Evolutionary conservation across 1,140 invertebrate species (phyloP).

Genomic region (Danaus plexippus): DNA sequence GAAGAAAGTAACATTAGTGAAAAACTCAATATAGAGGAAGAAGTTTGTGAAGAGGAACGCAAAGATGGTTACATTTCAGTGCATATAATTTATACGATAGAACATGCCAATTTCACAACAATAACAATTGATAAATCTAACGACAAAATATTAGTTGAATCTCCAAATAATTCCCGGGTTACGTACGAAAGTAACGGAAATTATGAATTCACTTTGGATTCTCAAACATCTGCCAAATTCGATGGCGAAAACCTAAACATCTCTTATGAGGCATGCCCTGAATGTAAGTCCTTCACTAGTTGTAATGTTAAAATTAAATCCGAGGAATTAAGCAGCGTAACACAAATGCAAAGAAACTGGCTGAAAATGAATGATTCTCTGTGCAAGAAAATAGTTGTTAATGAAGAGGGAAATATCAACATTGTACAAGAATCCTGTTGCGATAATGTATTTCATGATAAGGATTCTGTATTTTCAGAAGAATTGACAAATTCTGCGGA

Average conservation of each 20-base stretch:
- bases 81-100: constrained; percentile 61
- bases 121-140: constrained; percentile 62
- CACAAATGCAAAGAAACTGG: constrained; percentile 37
- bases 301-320: constrained; percentile 44
- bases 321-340: constrained; percentile 28
- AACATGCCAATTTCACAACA: constrained; percentile 71
- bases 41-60: constrained; percentile 23
- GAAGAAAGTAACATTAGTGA: constrained; percentile 9
- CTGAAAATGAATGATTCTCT: constrained; percentile 52
- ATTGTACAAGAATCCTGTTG: constrained; percentile 22
- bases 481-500: constrained; percentile 10
- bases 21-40: constrained; percentile 23
- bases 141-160: constrained; percentile 42
- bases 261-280: constrained; percentile 36
- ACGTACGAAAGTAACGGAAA: constrained; percentile 39
- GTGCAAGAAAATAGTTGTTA: constrained; percentile 42
- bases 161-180: constrained; percentile 44
- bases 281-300: constrained; percentile 38
- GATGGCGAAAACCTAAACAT: constrained; percentile 44
- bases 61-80: constrained; percentile 68
- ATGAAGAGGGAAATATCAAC: constrained; percentile 47
- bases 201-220: constrained; percentile 43
- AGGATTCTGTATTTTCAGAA: constrained; percentile 15
- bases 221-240: constrained; percentile 38
- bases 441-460: constrained; percentile 14